These are phyloP conservation scores for Chrysina gloriosa DNA, from an alignment of 2,888 invertebrate genomes.

Conservation along the genomic window DNA sequence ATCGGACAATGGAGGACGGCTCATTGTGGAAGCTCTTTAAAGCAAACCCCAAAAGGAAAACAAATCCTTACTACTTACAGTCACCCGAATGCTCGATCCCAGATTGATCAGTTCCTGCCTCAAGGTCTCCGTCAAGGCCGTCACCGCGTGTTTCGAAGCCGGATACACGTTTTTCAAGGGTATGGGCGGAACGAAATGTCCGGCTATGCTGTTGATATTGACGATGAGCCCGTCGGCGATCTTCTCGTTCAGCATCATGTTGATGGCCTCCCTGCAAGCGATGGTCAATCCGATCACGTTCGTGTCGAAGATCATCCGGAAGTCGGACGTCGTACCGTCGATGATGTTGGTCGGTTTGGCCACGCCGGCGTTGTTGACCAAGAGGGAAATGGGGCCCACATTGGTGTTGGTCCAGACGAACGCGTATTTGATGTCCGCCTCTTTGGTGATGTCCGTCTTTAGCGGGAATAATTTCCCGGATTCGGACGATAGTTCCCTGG, in stretches of 20 bases:
- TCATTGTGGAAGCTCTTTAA: background rate
- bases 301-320: slow-evolving; percentile 37
- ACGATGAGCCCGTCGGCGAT: slow-evolving; percentile 31
- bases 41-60: background rate
- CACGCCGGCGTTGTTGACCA: slow-evolving; percentile 46
- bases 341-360: slow-evolving; percentile 35
- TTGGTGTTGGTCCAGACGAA: slow-evolving; percentile 43
- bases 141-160: slow-evolving; percentile 41
- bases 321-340: slow-evolving; percentile 29
- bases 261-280: slow-evolving; percentile 37
- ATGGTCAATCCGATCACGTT: slow-evolving; percentile 40
- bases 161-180: slow-evolving; percentile 42
- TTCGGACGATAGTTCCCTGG: slow-evolving; percentile 28
- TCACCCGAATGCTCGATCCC: slow-evolving; percentile 36
- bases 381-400: slow-evolving; percentile 43
- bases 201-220: slow-evolving; percentile 40
- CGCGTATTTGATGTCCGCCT: slow-evolving; percentile 40
- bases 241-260: slow-evolving; percentile 29
- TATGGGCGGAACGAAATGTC: slow-evolving; percentile 40
- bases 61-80: slow-evolving; percentile 20
- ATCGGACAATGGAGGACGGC: no score
- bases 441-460: slow-evolving; percentile 43
- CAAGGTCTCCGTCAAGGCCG: slow-evolving; percentile 39
- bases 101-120: slow-evolving; percentile 36
- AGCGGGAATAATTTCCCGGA: slow-evolving; percentile 40